Evolutionary conservation across 2,113 vertebrate genomes (phyloP), one percentile per base, ranked within the genome.

Genomic region (Saccopteryx bilineata): DNA sequence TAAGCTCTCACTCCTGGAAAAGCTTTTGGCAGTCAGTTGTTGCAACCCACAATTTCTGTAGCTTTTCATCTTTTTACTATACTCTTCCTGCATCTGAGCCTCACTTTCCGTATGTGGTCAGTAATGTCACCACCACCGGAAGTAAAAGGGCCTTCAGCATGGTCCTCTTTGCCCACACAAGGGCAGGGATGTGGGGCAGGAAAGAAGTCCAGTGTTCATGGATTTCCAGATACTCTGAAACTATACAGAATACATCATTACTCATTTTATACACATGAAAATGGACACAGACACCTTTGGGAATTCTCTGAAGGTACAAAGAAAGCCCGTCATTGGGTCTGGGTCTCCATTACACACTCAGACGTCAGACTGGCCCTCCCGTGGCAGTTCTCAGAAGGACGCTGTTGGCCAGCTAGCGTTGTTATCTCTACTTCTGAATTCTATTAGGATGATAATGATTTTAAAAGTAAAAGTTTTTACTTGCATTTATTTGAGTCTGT

Each of bases 11-110:
- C 92, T 94, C 81, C 90, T 91, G 76, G 81, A 96, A 94, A 96
- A 95, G 93, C 6, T 87, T 81, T 74, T 97, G 97, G 94, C 87
- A 95, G 84, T 90, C 50, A 95, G 90, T 92, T 82, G 95, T 74
- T 88, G 85, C 78, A 95, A 94, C 28, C 74, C 84, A 87, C 87
- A 95, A 92, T 83, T 94, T 96, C 87, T 96, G 85, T 69, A 90
- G 90, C 78, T 94, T 95, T 96, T 95, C 88, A 90, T 95, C 75
- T 94, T 91, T 94, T 88, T 60, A 91, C 66, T 54, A 60, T 88
- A 66, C 28, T 52, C 68, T 80, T 93, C 90, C 84, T 93, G 88
- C 72, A 39, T 92, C 80, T 91, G 80, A 91, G 92, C 88, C 93
- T 95, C 56, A 86, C 48, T 94, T 86, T 72, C 90, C 78, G 75